Evolutionary conservation across 2,888 invertebrate genomes (phyloP).

Genomic region (Pristionchus mayeri): DNA sequence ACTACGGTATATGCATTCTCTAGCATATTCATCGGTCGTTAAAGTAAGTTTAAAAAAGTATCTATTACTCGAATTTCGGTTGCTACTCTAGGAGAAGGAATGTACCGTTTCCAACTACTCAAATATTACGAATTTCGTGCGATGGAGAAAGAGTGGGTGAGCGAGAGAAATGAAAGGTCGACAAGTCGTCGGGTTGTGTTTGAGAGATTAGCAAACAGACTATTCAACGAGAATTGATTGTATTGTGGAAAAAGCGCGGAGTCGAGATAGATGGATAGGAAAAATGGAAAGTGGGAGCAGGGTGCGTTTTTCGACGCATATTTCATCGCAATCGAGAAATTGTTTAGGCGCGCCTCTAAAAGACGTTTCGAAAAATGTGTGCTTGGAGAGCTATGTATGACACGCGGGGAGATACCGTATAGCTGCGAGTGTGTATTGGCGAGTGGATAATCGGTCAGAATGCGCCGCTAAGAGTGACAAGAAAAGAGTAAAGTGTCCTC

Average conservation of each 20-base stretch:
- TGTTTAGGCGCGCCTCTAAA: constrained; percentile 22
- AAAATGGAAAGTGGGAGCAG: constrained; percentile 37
- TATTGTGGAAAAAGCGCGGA: constrained; percentile 44
- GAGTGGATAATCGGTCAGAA: neutral
- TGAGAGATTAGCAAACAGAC: constrained; percentile 45
- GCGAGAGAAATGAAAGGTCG: constrained; percentile 39
- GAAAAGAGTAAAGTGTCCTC: neutral
- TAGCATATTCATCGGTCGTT: too few relatives aligned
- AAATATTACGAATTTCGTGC: constrained; percentile 43
- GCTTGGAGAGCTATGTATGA: neutral
- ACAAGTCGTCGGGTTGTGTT: constrained; percentile 41
- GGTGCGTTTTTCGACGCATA: neutral
- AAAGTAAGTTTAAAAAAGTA: too few relatives aligned
- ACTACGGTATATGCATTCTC: too few relatives aligned
- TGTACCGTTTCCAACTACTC: constrained; percentile 13
- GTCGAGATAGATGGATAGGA: constrained; percentile 20
- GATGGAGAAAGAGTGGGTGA: neutral
- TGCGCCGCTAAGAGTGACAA: neutral
- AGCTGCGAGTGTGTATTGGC: neutral
- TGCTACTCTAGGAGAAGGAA: neutral
- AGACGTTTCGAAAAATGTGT: neutral
- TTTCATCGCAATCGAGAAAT: constrained; percentile 23
- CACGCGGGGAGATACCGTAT: neutral
- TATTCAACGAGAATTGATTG: constrained; percentile 45
- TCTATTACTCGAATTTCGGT: too few relatives aligned